Evolutionary conservation across 1,140 invertebrate genomes (phyloP).

Genomic region (Penaeus indicus): DNA sequence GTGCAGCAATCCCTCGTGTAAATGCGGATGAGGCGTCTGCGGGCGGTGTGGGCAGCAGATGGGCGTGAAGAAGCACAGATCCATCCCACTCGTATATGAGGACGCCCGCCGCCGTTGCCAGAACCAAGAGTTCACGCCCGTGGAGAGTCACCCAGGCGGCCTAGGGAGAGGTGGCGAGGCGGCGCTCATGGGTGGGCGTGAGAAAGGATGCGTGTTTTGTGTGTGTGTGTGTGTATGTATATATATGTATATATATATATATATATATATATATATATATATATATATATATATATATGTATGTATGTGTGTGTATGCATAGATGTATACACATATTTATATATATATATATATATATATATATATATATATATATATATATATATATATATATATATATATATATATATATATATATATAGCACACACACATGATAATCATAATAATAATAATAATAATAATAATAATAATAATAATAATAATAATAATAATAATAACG

Average conservation of each 20-base stretch:
- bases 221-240: neutral
- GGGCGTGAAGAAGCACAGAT: slow-evolving; percentile 44
- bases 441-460: neutral
- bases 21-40: slow-evolving; percentile 30
- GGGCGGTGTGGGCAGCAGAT: slow-evolving; percentile 36
- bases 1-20: slow-evolving; percentile 35
- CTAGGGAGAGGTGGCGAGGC: neutral
- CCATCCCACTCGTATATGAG: slow-evolving; percentile 53
- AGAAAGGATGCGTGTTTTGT: too few relatives aligned
- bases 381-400: too few relatives aligned
- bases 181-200: neutral
- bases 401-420: slow-evolving; percentile 9
- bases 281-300: too few relatives aligned
- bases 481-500: too few relatives aligned
- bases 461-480: too few relatives aligned
- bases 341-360: neutral
- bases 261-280: neutral
- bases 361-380: too few relatives aligned
- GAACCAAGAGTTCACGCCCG: slow-evolving; percentile 16
- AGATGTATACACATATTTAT: too few relatives aligned
- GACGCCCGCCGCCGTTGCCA: slow-evolving; percentile 46
- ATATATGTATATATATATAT: too few relatives aligned
- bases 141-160: slow-evolving; percentile 38
- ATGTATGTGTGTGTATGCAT: too few relatives aligned
- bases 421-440: neutral